Percentiles rank a stretch among this genome's conserved stretches.
These are phyloP conservation scores for Limanda limanda DNA, from an alignment of 2,113 vertebrate genomes.

Conservation along the genomic window DNA sequence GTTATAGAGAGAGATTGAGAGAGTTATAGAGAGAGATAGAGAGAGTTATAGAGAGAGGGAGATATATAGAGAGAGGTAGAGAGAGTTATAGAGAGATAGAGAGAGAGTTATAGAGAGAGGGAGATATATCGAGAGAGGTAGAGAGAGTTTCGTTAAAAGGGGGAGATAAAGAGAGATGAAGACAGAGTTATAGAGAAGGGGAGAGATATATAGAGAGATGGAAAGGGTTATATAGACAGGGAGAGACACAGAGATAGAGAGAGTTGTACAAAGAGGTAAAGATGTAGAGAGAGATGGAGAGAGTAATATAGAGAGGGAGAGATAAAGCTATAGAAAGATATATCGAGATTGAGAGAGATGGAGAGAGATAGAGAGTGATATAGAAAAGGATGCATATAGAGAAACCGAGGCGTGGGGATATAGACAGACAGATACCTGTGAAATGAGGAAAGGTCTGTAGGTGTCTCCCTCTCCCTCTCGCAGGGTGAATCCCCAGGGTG, in stretches of 20 bases:
- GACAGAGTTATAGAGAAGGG: background rate
- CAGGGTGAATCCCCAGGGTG: constrained; percentile 95
- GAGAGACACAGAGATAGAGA: too few species aligned
- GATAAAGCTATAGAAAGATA: background rate
- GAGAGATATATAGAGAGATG: too few species aligned
- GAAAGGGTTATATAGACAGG: too few species aligned
- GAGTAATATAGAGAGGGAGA: background rate
- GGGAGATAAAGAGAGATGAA: background rate
- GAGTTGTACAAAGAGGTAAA: background rate
- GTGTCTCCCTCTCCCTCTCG: constrained; percentile 86
- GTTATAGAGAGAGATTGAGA: too few species aligned
- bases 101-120: too few species aligned
- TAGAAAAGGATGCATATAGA: background rate
- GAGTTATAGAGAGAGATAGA: too few species aligned
- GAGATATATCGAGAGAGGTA: too few species aligned
- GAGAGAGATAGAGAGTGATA: background rate
- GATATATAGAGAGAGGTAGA: too few species aligned
- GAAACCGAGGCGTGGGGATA: background rate
- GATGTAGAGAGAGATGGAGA: background rate
- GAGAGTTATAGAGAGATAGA: too few species aligned
- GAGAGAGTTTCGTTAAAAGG: too few species aligned
- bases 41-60: too few species aligned
- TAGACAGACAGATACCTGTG: constrained; percentile 83
- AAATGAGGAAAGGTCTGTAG: constrained; percentile 86
- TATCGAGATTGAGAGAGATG: background rate